Percentiles rank a stretch among this genome's conserved stretches.
Conservation (phyloP, 2,888 invertebrate species). For the Galeopsomyia nigrocyanea region DNA sequence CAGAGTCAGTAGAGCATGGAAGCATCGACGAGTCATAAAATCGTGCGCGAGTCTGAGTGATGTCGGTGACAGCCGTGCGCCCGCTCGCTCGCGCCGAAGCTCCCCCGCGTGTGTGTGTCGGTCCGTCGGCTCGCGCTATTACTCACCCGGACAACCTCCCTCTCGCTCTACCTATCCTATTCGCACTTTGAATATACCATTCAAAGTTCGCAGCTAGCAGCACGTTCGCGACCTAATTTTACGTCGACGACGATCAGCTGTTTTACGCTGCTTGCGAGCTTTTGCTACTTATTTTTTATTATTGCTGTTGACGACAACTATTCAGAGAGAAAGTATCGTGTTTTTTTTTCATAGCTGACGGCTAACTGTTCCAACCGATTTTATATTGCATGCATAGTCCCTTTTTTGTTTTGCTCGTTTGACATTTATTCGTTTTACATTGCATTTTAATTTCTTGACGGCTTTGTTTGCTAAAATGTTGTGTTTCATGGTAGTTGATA, state of each 20-base stretch:
- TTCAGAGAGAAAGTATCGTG: no score
- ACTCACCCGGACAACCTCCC: constrained; percentile 58
- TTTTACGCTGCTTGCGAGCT: not conserved
- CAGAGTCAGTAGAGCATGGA: not conserved
- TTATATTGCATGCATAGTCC: no score
- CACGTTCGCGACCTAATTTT: constrained; percentile 64
- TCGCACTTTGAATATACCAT: constrained; percentile 59
- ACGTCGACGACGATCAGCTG: constrained; percentile 40
- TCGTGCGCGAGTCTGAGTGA: constrained; percentile 61
- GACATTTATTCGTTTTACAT: no score
- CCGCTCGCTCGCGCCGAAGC: constrained; percentile 45
- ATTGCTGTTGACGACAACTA: not conserved
- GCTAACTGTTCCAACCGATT: no score
- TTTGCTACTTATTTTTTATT: constrained; percentile 22
- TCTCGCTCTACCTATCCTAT: not conserved
- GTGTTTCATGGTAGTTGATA: no score
- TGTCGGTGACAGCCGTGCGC: constrained; percentile 61
- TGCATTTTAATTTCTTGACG: no score
- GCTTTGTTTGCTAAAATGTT: no score
- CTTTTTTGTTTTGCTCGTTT: no score
- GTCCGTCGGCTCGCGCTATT: constrained; percentile 56
- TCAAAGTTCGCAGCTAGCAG: constrained; percentile 60
- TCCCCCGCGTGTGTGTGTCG: constrained; percentile 46
- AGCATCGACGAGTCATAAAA: constrained; percentile 58
- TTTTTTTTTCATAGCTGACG: no score